Percentiles rank a stretch among this genome's conserved stretches.
These are phyloP conservation scores for Chaetorhynchus papuensis DNA, from an alignment of 2,113 vertebrate species.

Conservation along the genomic window DNA sequence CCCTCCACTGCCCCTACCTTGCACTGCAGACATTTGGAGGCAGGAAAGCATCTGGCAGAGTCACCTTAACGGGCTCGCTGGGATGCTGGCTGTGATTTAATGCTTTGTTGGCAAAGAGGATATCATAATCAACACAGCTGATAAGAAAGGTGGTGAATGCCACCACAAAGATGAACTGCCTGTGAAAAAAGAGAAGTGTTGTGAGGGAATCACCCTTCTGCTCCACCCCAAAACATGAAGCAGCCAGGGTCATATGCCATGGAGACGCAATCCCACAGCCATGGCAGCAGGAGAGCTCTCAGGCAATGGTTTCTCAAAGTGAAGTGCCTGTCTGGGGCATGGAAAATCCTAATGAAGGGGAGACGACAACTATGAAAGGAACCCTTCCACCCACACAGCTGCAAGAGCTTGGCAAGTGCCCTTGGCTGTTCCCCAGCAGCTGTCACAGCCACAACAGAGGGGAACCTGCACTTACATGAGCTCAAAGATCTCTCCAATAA, in stretches of 20 bases:
- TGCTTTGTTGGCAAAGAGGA: conserved; percentile 97
- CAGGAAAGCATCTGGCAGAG: conserved; percentile 91
- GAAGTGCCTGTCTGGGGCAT: not conserved
- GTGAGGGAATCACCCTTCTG: not conserved
- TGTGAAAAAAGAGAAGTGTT: conserved; percentile 40
- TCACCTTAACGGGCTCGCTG: conserved; percentile 87
- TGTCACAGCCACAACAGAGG: not conserved
- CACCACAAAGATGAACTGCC: conserved; percentile 97
- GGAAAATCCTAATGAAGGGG: not conserved
- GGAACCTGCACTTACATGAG: conserved; percentile 82
- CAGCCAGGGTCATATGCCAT: fast-evolving
- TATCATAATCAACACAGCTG: conserved; percentile 97
- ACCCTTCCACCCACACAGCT: not conserved
- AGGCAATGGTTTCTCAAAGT: not conserved
- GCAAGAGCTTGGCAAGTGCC: not conserved
- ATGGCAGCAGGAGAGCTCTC: not conserved
- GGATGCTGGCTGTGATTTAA: conserved; percentile 90
- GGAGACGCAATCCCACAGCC: not conserved
- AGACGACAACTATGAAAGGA: not conserved
- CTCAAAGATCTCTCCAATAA: conserved; percentile 94
- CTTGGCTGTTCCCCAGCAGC: not conserved
- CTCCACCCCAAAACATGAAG: not conserved
- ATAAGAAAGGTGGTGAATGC: conserved; percentile 96
- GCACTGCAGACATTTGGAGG: conserved; percentile 87
- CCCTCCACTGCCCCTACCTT: conserved; percentile 67